Percentiles rank a stretch among this genome's conserved stretches.
Conservation (phyloP, 2,888 invertebrate genomes). For the Listrodromus nycthemerus region DNA sequence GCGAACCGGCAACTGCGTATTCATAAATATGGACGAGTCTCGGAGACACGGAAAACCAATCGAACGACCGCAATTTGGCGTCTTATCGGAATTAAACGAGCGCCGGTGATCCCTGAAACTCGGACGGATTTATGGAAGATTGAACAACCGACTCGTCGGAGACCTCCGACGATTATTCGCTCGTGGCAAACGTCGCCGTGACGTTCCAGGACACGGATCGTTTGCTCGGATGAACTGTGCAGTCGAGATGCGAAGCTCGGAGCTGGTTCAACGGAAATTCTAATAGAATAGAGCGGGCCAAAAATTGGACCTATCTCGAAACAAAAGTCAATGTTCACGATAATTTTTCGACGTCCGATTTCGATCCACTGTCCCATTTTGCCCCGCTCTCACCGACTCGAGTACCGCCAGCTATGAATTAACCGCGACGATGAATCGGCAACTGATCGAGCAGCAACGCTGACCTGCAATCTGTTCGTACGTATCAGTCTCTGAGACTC, state of each 20-base stretch:
- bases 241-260: slow-evolving; percentile 40
- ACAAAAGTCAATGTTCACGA: no score
- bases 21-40: slow-evolving; percentile 43
- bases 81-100: slow-evolving; percentile 12
- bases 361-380: no score
- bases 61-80: slow-evolving; percentile 22
- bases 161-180: slow-evolving; percentile 40
- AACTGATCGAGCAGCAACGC: slow-evolving; percentile 56
- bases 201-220: not conserved
- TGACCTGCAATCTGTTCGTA: slow-evolving; percentile 41
- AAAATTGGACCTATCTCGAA: no score
- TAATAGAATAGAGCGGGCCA: no score
- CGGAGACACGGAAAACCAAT: slow-evolving; percentile 21
- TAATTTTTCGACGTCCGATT: no score
- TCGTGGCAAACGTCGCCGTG: slow-evolving; percentile 25
- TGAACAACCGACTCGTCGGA: slow-evolving; percentile 19
- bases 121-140: slow-evolving; percentile 50
- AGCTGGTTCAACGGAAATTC: not conserved
- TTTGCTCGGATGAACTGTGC: slow-evolving; percentile 42
- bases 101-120: not conserved
- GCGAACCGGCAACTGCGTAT: slow-evolving; percentile 46
- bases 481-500: slow-evolving; percentile 40
- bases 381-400: no score
- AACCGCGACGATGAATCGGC: slow-evolving; percentile 66
- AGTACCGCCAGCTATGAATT: slow-evolving; percentile 70